Evolutionary conservation across 2,888 invertebrate species (phyloP).

Genomic region (Timema podura): DNA sequence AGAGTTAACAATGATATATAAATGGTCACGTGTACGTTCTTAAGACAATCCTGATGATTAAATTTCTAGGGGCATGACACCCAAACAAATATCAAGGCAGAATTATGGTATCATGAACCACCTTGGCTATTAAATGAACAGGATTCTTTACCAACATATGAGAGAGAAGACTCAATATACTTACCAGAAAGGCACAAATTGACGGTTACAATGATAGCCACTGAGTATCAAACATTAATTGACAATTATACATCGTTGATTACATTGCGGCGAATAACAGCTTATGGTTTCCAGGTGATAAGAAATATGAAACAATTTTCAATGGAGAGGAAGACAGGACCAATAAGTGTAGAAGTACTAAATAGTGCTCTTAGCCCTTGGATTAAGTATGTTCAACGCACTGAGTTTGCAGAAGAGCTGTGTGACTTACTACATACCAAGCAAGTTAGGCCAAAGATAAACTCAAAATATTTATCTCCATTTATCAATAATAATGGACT

Average conservation of each 20-base stretch:
- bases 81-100: too few species aligned
- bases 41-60: too few species aligned
- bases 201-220: too few species aligned
- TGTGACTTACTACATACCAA: not conserved
- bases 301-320: not conserved
- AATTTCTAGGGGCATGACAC: too few species aligned
- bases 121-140: too few species aligned
- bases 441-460: not conserved
- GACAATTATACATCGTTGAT: not conserved
- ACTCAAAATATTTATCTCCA: not conserved
- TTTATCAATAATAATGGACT: not conserved
- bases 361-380: not conserved
- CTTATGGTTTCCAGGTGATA: not conserved
- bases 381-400: not conserved
- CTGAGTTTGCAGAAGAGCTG: not conserved
- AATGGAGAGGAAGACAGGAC: not conserved
- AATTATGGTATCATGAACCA: too few species aligned
- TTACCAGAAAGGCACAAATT: too few species aligned
- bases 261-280: not conserved
- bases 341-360: not conserved
- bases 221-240: not conserved
- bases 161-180: too few species aligned
- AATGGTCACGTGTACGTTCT: too few species aligned
- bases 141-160: too few species aligned
- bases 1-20: too few species aligned